A percentile compares a stretch with the other conserved stretches of the same genome.
phyloP scores from a whole-genome alignment of 2,113 vertebrate genomes.

The Euleptes europaea region DNA sequence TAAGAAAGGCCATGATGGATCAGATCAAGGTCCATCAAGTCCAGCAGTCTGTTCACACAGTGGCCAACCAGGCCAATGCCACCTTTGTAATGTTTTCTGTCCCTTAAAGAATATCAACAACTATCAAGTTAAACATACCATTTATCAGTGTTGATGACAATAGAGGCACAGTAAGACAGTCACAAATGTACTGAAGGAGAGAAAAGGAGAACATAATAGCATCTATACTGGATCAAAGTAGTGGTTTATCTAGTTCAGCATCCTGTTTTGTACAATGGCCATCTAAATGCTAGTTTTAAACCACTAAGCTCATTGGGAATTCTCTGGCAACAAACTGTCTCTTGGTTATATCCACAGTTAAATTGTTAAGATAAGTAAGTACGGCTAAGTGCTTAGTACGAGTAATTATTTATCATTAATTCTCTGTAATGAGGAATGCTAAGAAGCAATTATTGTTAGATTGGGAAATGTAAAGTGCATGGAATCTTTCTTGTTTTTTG shows the following conservation, averaged over 20 bases:
- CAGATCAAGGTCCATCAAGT: too few relatives aligned
- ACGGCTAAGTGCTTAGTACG: too few relatives aligned
- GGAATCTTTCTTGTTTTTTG: neutral
- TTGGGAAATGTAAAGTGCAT: neutral
- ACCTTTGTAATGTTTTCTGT: neutral
- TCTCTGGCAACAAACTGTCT: neutral
- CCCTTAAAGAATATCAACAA: neutral
- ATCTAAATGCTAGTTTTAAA: neutral
- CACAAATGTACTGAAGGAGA: neutral
- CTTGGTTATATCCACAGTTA: neutral
- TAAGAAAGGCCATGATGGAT: too few relatives aligned
- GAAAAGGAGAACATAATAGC: too few relatives aligned
- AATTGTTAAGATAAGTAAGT: neutral
- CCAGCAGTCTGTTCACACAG: too few relatives aligned
- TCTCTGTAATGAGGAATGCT: neutral
- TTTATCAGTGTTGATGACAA: neutral
- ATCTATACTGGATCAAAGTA: too few relatives aligned
- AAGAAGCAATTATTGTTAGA: neutral
- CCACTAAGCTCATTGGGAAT: neutral
- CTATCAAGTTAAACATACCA: fast-evolving
- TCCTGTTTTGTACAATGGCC: too few relatives aligned
- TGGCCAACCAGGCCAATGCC: too few relatives aligned
- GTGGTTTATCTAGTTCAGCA: too few relatives aligned
- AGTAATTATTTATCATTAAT: neutral
- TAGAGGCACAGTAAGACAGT: neutral